These are phyloP conservation scores for Euleptes europaea DNA, from an alignment of 2,113 vertebrate species.

Conservation along the genomic window DNA sequence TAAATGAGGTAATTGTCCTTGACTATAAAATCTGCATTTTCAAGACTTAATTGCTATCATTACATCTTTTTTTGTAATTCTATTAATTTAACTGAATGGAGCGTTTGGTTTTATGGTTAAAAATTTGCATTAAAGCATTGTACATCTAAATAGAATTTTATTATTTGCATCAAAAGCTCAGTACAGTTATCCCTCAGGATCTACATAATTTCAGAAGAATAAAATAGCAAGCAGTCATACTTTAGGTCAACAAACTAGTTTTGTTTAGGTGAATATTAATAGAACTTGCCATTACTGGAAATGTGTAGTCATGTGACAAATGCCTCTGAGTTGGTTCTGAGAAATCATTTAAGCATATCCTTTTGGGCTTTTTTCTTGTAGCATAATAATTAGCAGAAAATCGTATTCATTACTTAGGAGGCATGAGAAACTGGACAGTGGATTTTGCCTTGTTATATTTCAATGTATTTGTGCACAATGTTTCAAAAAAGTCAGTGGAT, in stretches of 20 bases:
- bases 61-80: constrained; percentile 98
- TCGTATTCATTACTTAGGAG: not conserved
- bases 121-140: constrained; percentile 99
- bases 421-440: not conserved
- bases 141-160: constrained; percentile 88
- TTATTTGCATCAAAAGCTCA: constrained; percentile 77
- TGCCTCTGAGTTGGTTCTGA: constrained; percentile 21
- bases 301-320: constrained; percentile 26
- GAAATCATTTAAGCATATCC: constrained; percentile 11
- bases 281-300: constrained; percentile 46
- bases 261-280: constrained; percentile 68
- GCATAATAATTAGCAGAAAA: constrained; percentile 48
- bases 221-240: constrained; percentile 43
- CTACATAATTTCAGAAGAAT: constrained; percentile 69
- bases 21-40: constrained; percentile 99
- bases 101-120: constrained; percentile 97
- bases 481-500: not conserved
- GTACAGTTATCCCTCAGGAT: constrained; percentile 70
- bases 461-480: not conserved
- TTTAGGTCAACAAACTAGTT: constrained; percentile 69
- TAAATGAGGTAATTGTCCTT: constrained; percentile 99
- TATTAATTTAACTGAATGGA: constrained; percentile 99
- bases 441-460: not conserved
- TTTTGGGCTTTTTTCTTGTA: not conserved
- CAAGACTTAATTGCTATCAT: constrained; percentile 99